A percentile compares a stretch with the other conserved stretches of the same genome.
Conservation (phyloP, 2,797 vertebrate species). For the Sardinella longiceps region DNA sequence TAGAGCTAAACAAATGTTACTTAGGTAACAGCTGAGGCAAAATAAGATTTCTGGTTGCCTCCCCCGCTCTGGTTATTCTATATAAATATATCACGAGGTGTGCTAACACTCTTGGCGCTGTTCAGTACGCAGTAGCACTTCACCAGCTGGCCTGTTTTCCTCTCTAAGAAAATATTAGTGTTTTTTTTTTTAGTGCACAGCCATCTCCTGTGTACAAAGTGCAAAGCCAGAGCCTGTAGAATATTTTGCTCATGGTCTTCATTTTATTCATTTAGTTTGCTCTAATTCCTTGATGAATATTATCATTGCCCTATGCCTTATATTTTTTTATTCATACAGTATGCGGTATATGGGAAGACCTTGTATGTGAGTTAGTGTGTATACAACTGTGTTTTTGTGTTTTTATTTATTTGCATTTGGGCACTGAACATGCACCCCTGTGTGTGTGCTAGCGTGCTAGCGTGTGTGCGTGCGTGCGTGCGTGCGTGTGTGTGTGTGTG, state of each 20-base stretch:
- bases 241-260: neutral
- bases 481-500: neutral
- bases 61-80: neutral
- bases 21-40: neutral
- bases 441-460: neutral
- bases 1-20: conserved; percentile 2
- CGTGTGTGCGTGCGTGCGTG: neutral
- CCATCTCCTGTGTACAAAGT: no score
- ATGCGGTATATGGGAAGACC: neutral
- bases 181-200: neutral
- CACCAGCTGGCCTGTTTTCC: neutral
- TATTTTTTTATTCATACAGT: neutral
- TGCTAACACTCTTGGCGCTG: neutral
- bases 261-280: neutral
- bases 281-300: neutral
- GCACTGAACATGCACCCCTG: neutral
- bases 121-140: neutral
- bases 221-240: neutral
- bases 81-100: neutral
- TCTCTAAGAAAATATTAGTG: neutral
- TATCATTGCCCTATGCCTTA: neutral
- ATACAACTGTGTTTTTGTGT: neutral
- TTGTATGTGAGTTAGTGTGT: neutral
- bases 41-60: conserved; percentile 4
- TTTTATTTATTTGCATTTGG: neutral